These are phyloP conservation scores for Podarcis siculus DNA, from an alignment of 2,797 vertebrate species.

Conservation along the genomic window DNA sequence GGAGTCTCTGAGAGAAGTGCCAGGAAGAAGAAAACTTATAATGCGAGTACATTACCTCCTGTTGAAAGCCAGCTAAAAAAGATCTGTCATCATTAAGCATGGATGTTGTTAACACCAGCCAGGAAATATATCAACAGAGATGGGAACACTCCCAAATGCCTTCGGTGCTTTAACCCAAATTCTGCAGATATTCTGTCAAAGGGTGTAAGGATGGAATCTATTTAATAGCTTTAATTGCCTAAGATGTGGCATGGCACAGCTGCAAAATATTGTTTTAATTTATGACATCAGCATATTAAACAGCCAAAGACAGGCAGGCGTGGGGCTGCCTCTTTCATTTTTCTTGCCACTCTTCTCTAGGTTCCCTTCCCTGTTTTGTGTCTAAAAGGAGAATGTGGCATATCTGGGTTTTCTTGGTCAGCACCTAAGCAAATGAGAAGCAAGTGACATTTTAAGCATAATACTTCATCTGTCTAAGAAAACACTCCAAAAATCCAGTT, in stretches of 20 bases:
- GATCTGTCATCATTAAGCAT: slow-evolving; percentile 49
- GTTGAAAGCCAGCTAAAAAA: slow-evolving; percentile 58
- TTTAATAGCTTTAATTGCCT: slow-evolving; percentile 29
- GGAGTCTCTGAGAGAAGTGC: slow-evolving; percentile 20
- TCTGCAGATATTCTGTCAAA: not conserved
- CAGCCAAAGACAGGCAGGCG: slow-evolving; percentile 7
- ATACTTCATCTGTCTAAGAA: not conserved
- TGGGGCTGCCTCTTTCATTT: slow-evolving; percentile 33
- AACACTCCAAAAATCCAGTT: not conserved
- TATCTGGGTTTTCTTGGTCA: slow-evolving; percentile 20
- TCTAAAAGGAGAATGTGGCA: not conserved
- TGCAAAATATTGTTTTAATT: slow-evolving; percentile 49
- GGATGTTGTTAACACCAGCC: slow-evolving; percentile 30
- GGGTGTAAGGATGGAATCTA: slow-evolving; percentile 33
- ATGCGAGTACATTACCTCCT: not conserved
- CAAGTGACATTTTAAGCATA: not conserved
- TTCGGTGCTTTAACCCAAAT: slow-evolving; percentile 7
- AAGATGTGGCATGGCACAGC: slow-evolving; percentile 29
- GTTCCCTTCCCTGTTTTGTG: slow-evolving; percentile 43
- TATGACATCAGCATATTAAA: slow-evolving; percentile 19
- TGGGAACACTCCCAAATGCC: slow-evolving; percentile 28
- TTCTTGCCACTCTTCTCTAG: not conserved
- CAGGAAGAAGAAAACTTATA: slow-evolving; percentile 16
- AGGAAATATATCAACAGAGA: slow-evolving; percentile 41
- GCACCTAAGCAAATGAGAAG: not conserved